Conservation (phyloP, 2,113 vertebrate species). For the Pygoscelis antarcticus region DNA sequence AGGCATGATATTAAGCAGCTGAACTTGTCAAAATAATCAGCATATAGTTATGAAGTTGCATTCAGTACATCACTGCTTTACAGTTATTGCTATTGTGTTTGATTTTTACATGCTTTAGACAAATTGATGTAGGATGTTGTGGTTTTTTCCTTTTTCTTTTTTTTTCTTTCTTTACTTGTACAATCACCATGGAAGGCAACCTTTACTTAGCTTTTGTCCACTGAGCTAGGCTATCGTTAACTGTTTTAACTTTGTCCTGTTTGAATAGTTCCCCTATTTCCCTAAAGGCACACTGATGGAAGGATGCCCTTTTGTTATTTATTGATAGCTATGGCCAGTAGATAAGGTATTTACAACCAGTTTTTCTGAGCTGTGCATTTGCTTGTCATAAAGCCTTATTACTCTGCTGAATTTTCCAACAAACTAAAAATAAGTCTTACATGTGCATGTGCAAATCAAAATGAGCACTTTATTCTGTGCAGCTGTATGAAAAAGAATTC, state of each 20-base stretch:
- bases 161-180: background rate
- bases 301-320: background rate
- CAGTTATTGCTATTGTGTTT: constrained; percentile 17
- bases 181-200: constrained; percentile 2
- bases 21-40: constrained; percentile 76
- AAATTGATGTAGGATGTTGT: background rate
- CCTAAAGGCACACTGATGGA: background rate
- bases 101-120: constrained; percentile 20
- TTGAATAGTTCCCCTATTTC: background rate
- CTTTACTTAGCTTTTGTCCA: background rate
- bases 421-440: background rate
- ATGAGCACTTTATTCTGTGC: background rate
- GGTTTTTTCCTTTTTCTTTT: background rate
- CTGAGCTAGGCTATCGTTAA: background rate
- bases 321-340: background rate
- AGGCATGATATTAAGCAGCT: constrained; percentile 77
- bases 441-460: background rate
- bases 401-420: background rate
- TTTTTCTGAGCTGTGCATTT: background rate
- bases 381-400: background rate
- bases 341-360: background rate
- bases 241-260: background rate
- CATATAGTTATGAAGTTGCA: constrained; percentile 14
- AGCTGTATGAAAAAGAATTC: background rate
- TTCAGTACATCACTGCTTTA: constrained; percentile 6